These are phyloP conservation scores for Leptura quadrifasciata DNA, from an alignment of 2,888 invertebrate genomes.

Conservation along the genomic window DNA sequence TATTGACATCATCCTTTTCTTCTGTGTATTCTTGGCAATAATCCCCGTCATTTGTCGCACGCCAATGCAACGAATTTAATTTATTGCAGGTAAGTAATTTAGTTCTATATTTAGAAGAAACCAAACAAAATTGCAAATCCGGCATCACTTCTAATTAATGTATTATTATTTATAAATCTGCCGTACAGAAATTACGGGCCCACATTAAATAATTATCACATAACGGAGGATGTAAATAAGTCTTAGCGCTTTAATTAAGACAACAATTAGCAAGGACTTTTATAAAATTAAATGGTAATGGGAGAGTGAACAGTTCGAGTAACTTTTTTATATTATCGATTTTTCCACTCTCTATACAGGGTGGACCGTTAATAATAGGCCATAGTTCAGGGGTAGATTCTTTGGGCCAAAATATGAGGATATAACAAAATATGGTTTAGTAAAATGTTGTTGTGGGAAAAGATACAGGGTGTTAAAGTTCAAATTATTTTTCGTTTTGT, in stretches of 20 bases:
- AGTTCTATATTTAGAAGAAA: slow-evolving; percentile 40
- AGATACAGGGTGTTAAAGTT: too few relatives aligned
- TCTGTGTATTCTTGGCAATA: slow-evolving; percentile 7
- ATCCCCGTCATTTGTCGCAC: background rate
- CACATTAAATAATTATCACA: background rate
- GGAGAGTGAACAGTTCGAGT: too few relatives aligned
- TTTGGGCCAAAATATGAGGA: too few relatives aligned
- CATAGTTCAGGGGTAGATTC: too few relatives aligned
- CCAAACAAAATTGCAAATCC: slow-evolving; percentile 29
- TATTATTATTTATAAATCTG: slow-evolving; percentile 32
- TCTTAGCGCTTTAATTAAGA: background rate
- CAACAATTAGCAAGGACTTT: too few relatives aligned
- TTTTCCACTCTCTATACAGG: too few relatives aligned
- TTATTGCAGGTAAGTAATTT: slow-evolving; percentile 41
- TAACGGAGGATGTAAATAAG: background rate
- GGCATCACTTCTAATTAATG: slow-evolving; percentile 32
- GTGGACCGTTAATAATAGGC: too few relatives aligned
- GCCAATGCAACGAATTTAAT: slow-evolving; percentile 25
- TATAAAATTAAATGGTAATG: too few relatives aligned
- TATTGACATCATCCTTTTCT: background rate
- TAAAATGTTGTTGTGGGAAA: too few relatives aligned
- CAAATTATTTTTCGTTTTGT: too few relatives aligned
- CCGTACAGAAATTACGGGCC: slow-evolving; percentile 31
- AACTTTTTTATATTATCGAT: too few relatives aligned
- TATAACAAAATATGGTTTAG: too few relatives aligned